phyloP scores from a whole-genome alignment of 2,888 invertebrate species.

The Hydrotaea cyrtoneurina region DNA sequence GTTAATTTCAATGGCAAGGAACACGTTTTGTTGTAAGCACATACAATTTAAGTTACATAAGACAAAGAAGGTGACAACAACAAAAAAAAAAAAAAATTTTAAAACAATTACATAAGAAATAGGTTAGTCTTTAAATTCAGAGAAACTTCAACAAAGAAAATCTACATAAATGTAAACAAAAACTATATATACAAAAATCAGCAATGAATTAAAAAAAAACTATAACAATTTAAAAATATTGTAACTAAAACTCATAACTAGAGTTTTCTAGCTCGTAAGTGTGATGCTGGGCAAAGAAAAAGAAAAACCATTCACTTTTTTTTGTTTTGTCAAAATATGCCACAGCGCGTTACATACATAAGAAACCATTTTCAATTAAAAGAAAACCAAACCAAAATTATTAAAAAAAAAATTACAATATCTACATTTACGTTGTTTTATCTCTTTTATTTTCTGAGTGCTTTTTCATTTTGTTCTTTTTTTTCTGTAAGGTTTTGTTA shows the following conservation, averaged over 20 bases:
- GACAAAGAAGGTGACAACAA: conserved; percentile 29
- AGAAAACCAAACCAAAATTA: conserved; percentile 54
- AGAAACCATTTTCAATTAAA: conserved; percentile 22
- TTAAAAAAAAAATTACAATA: conserved; percentile 35
- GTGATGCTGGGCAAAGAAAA: background rate
- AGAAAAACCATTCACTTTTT: conserved; percentile 14
- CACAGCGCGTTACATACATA: too few relatives aligned
- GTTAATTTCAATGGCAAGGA: background rate
- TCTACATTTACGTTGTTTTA: conserved; percentile 4
- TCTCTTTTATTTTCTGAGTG: background rate
- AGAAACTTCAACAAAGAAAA: conserved; percentile 31
- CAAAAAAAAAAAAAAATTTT: conserved; percentile 37
- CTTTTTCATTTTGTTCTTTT: conserved; percentile 26
- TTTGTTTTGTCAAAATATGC: conserved; percentile 33
- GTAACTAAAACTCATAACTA: background rate
- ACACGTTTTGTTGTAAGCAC: conserved; percentile 29
- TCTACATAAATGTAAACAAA: conserved; percentile 15
- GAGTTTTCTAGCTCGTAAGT: conserved; percentile 22
- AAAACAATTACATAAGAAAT: conserved; percentile 32
- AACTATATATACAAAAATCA: conserved; percentile 17
- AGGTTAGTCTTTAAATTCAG: conserved; percentile 42
- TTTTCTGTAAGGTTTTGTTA: conserved; percentile 1
- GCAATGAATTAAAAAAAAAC: conserved; percentile 18
- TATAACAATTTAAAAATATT: background rate
- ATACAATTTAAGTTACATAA: conserved; percentile 44